Evolutionary conservation across 2,113 vertebrate genomes (phyloP).

Genomic region (Trichomycterus rosablanca): DNA sequence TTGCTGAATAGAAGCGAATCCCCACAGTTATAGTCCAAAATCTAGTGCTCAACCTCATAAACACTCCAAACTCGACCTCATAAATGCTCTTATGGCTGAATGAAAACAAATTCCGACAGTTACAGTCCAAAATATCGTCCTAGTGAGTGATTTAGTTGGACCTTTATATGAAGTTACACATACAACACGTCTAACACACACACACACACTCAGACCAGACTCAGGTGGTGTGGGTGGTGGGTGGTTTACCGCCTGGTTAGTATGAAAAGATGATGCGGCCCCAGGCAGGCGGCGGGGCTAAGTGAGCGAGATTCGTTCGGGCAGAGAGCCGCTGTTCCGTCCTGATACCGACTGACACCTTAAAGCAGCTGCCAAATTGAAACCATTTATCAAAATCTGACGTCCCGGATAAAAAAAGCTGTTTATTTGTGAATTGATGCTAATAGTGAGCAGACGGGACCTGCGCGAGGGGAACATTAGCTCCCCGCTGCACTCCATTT

Average conservation of each 20-base stretch:
- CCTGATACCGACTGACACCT: constrained; percentile 70
- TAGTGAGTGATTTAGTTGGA: neutral
- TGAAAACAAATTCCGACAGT: too few species aligned
- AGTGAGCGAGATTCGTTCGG: constrained; percentile 69
- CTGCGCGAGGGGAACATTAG: constrained; percentile 47
- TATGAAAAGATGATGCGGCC: constrained; percentile 66
- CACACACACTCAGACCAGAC: neutral
- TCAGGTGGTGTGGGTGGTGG: neutral
- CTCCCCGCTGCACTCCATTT: constrained; percentile 58
- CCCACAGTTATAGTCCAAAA: too few species aligned
- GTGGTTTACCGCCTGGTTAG: constrained; percentile 54
- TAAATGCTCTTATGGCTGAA: too few species aligned
- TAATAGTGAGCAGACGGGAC: constrained; percentile 67
- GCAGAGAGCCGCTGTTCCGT: constrained; percentile 55
- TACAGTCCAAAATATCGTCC: too few species aligned
- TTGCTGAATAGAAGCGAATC: too few species aligned
- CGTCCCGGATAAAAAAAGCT: constrained; percentile 68
- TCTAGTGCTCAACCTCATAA: too few species aligned
- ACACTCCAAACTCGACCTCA: too few species aligned
- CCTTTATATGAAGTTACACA: too few species aligned
- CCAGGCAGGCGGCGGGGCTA: constrained; percentile 53
- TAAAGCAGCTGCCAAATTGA: constrained; percentile 75
- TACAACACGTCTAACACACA: too few species aligned
- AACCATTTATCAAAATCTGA: constrained; percentile 79
- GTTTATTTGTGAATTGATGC: constrained; percentile 76